Base-by-base conservation (phyloP, 2,797 vertebrate species). In the Steatocranus sp. region DNA sequence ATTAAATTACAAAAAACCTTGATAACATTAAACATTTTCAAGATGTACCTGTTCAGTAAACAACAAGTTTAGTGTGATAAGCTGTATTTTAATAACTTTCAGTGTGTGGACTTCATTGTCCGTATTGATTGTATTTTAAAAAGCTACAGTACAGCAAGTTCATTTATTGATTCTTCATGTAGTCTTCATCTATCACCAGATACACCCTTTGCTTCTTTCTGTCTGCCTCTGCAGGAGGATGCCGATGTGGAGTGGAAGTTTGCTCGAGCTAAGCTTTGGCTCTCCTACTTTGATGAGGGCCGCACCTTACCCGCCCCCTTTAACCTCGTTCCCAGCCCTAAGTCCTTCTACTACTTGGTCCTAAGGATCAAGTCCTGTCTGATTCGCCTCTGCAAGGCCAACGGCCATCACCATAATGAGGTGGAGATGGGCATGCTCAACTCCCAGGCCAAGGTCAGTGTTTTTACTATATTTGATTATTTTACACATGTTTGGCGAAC, bases 161-260 rank as follows among this genome's bases (percentile, higher is more conserved):
- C 1, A 66, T 41, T 23, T 36, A 63, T 18, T 51, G 8, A 27
- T 38, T 49, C 11, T 76, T 25, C 12, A 23, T 36, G n/a, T 51
- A 48, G 14, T 66, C 49, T 38, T 30, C 32, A 78, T 46, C 30
- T 46, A 41, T 75, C 46, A 41, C 34, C 20, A 51, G 50, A 70
- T 10, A 8, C 17, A 5, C 20, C 8, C 14, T 49, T 7, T 32
- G 2, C 73, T 8, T 75, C 3, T 53, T 17, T 70, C 4, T 46
- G 10, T 74, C 27, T 77, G 14, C 89, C 18, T 54, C 14, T 81
- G 77, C 90, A 99, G 98, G 98, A 99, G 83, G 98, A 99, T 10
- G 97, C 98, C 0, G 98, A 99, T 14, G 97, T 99, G 79, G 98
- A 99, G 85, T 99, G 98, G 98, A 99, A 99, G 92, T 99, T 99